A percentile compares a stretch with the other conserved stretches of the same genome.
Conservation (phyloP, 2,888 invertebrate species). For the Agrochola lota region DNA sequence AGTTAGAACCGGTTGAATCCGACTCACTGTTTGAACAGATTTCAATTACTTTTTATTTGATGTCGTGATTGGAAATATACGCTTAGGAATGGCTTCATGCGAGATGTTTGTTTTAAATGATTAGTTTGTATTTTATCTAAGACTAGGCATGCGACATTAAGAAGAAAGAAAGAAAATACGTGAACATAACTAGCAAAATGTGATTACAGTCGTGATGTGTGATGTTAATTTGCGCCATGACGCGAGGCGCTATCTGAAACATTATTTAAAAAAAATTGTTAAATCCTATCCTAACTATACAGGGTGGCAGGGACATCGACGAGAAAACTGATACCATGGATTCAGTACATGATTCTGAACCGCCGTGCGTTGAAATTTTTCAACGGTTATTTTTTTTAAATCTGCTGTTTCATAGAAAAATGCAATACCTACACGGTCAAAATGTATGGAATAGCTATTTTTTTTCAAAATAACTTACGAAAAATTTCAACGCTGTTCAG, state of each 20-base stretch:
- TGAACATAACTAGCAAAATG: too few species aligned
- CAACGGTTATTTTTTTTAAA: too few species aligned
- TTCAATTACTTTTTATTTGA: slow-evolving; percentile 54
- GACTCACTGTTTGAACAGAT: slow-evolving; percentile 49
- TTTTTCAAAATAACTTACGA: too few species aligned
- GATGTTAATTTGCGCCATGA: neutral
- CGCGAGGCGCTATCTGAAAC: neutral
- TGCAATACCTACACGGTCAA: too few species aligned
- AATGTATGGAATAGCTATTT: too few species aligned
- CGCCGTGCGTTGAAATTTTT: too few species aligned
- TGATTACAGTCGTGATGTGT: neutral
- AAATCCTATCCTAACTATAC: too few species aligned
- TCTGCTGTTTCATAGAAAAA: too few species aligned
- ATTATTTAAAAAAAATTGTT: neutral
- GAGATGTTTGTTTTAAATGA: slow-evolving; percentile 5
- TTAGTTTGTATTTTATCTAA: slow-evolving; percentile 7
- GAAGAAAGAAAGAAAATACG: neutral
- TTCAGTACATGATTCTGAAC: too few species aligned
- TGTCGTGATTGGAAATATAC: slow-evolving; percentile 39
- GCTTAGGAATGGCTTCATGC: slow-evolving; percentile 6
- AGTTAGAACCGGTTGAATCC: slow-evolving; percentile 16
- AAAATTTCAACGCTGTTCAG: too few species aligned
- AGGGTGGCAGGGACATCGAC: too few species aligned
- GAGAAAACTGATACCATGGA: too few species aligned
- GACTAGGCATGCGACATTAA: neutral